Conservation (phyloP, 2,888 invertebrate species). For the Drosophila macrospina region DNA sequence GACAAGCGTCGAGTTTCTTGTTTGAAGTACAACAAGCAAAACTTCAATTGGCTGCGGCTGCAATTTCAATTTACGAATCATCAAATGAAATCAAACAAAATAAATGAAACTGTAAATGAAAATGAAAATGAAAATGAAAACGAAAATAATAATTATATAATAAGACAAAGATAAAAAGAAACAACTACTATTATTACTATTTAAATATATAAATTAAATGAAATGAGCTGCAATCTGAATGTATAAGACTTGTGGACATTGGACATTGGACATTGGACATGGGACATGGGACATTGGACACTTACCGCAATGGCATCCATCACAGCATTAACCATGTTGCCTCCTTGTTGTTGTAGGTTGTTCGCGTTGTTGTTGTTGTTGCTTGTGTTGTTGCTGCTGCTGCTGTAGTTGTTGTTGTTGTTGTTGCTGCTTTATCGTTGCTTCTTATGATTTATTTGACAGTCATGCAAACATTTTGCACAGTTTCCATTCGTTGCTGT, state of each 20-base stretch:
- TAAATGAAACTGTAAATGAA: neutral
- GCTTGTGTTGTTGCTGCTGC: conserved; percentile 11
- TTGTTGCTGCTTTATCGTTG: conserved; percentile 31
- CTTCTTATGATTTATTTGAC: conserved; percentile 71
- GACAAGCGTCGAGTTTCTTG: conserved; percentile 68
- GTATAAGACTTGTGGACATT: conserved; percentile 9
- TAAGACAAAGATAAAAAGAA: neutral
- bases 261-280: conserved; percentile 30
- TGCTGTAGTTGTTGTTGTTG: conserved; percentile 26
- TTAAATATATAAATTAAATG: conserved; percentile 68
- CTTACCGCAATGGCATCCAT: conserved; percentile 86
- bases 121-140: neutral
- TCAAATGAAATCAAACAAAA: conserved; percentile 28
- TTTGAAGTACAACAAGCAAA: conserved; percentile 58
- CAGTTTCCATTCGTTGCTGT: conserved; percentile 55
- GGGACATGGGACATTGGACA: conserved; percentile 44
- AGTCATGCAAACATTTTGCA: conserved; percentile 68
- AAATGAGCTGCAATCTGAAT: conserved; percentile 42
- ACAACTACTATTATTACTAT: conserved; percentile 21
- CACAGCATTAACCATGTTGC: conserved; percentile 85
- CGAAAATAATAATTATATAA: no score
- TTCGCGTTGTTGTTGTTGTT: conserved; percentile 11
- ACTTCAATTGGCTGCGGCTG: conserved; percentile 76
- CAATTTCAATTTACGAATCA: conserved; percentile 65
- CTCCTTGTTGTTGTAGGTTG: conserved; percentile 25